A percentile compares a stretch with the other conserved stretches of the same genome.
Conservation (phyloP, 53 echinoderm and acorn worm genomes). For the Paracentrotus lividus region DNA sequence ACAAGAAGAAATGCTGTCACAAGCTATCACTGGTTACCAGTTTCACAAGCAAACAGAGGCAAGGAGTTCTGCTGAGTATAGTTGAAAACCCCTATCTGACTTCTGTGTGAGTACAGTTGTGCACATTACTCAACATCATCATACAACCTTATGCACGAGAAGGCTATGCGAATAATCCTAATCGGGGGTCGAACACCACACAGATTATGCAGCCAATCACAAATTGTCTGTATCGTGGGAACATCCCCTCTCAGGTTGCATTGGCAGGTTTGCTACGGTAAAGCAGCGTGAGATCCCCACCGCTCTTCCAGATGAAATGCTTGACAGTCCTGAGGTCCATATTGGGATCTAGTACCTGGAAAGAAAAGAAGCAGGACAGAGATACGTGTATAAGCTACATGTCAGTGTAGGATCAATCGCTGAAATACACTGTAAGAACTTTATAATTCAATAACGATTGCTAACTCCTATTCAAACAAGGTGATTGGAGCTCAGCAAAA, state of each 20-base stretch:
- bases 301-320: slow-evolving; percentile 98
- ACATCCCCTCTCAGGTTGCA: slow-evolving; percentile 18
- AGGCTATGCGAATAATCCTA: not conserved
- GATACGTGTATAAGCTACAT: too few relatives aligned
- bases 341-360: slow-evolving; percentile 93
- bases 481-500: too few relatives aligned
- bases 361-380: not conserved
- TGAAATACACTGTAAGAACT: too few relatives aligned
- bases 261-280: slow-evolving; percentile 85
- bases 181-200: not conserved
- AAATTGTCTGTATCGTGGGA: not conserved
- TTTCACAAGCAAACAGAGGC: not conserved
- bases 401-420: too few relatives aligned
- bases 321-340: slow-evolving; percentile 96
- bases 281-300: slow-evolving; percentile 89
- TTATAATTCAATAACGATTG: too few relatives aligned
- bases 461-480: too few relatives aligned
- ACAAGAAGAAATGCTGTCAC: not conserved
- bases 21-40: not conserved
- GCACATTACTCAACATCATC: not conserved
- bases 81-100: not conserved
- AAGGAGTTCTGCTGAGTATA: not conserved
- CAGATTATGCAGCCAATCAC: not conserved
- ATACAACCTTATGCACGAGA: not conserved
- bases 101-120: not conserved